Evolutionary conservation across 1,140 invertebrate genomes (phyloP).

Genomic region (Polypedilum vanderplanki): DNA sequence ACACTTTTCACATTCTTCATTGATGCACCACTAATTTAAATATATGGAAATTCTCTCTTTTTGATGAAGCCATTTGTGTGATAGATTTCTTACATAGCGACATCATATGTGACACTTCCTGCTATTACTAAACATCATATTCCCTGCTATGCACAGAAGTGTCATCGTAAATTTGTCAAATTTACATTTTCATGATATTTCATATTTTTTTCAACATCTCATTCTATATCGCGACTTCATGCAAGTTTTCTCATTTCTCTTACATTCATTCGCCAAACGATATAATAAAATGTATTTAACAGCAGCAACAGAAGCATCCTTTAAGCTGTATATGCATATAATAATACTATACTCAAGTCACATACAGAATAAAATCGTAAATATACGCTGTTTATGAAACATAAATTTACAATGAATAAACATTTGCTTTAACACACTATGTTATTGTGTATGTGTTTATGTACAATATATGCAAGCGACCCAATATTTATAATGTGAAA

Average conservation of each 20-base stretch:
- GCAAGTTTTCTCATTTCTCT: neutral
- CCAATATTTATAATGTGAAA: conserved; percentile 15
- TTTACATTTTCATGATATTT: neutral
- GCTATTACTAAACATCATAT: no score
- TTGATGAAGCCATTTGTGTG: no score
- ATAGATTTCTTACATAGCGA: no score
- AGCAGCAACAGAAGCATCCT: neutral
- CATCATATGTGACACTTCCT: no score
- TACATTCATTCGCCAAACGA: neutral
- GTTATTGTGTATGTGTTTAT: neutral
- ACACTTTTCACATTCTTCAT: no score
- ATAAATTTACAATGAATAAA: conserved; percentile 29
- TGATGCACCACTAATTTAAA: no score
- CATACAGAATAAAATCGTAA: conserved; percentile 23
- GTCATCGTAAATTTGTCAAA: conserved; percentile 22
- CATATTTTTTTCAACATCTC: neutral
- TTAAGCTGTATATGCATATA: neutral
- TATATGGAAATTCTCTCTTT: no score
- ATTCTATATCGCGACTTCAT: no score
- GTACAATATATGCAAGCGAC: neutral
- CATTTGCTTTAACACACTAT: conserved; percentile 21
- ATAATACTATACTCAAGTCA: neutral
- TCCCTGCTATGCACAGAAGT: neutral
- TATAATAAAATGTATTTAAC: conserved; percentile 15
- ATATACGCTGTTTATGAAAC: conserved; percentile 26